Base-by-base conservation (phyloP, 1,140 invertebrate species). In the Maconellicoccus hirsutus region DNA sequence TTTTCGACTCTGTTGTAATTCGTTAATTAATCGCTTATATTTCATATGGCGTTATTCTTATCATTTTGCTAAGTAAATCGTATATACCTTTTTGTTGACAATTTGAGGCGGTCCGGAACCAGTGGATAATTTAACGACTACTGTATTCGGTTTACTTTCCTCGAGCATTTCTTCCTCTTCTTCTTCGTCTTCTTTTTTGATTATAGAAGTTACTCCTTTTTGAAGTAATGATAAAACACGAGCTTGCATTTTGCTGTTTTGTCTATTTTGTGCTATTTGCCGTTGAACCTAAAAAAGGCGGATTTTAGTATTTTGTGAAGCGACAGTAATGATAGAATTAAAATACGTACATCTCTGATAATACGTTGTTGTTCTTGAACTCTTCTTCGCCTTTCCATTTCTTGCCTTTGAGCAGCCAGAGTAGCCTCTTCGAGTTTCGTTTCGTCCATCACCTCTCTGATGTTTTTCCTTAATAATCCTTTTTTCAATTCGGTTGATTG, bases 401-500 rank as follows among this genome's bases (percentile, higher is more conserved):
- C 95, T 78, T 95, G 93, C 33, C 91, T 83, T 78, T 97, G 94
- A 1, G 95, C 95, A 23, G 87, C 87, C n/a, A 96, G 77, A 6
- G 94, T 97, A 8, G 91, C 89, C 74, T 92, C 89, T 77, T 97
- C 94, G 63, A 98, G 79, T 76, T 96, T 91, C 70, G 89, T 90
- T 76, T 96, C 93, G 77, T 91, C 89, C 85, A 96, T 90, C 0
- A 97, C 94, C 80, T 96, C 92, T 52, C 93, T 84, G 74, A 93
- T 94, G 76, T 93, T 94, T 71, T 89, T 83, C 21, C 91, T 82
- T 75, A 93, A 84, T 77, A 89, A 90, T 22, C 86, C 79, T 70
- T 84, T 81, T 77, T 86, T 88, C 70, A 84, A 82, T 63, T 85
- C 82, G 71, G 70, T 76, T 70, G 70, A 71, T 72, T 72, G 75